Conservation (phyloP, 2,888 invertebrate species). For the Scaptomyza caliginosa region DNA sequence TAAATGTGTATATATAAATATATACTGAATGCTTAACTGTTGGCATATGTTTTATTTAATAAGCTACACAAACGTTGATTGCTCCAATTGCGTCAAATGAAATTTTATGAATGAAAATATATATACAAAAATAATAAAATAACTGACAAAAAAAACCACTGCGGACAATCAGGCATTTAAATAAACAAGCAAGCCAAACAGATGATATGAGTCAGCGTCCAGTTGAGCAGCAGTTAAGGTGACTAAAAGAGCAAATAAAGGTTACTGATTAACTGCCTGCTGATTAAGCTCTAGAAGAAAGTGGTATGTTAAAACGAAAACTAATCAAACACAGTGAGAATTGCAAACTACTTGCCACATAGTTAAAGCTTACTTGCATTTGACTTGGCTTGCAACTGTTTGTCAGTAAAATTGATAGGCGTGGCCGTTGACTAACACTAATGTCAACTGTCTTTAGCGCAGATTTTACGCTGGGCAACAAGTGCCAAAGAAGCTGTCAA, state of each 20-base stretch:
- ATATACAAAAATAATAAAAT: neutral
- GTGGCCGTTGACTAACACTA: conserved; percentile 35
- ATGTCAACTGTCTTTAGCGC: conserved; percentile 21
- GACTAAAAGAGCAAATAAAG: neutral
- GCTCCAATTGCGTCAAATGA: conserved; percentile 13
- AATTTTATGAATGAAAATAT: conserved; percentile 49
- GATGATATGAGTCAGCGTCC: conserved; percentile 47
- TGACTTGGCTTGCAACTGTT: neutral
- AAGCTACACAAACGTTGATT: neutral
- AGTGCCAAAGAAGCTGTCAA: conserved; percentile 54
- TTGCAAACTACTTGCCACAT: neutral
- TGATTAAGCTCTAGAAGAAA: neutral
- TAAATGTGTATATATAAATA: too few species aligned
- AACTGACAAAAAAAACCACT: neutral
- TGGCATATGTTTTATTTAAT: conserved; percentile 28
- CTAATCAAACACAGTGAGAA: neutral
- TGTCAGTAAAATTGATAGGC: conserved; percentile 32
- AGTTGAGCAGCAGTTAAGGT: neutral
- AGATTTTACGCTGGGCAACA: conserved; percentile 53
- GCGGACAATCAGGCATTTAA: conserved; percentile 15
- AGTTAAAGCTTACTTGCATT: conserved; percentile 15
- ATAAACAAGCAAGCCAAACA: conserved; percentile 33
- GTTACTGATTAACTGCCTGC: neutral
- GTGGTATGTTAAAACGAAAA: too few species aligned
- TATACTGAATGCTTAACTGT: neutral